Evolutionary conservation across 2,797 vertebrate genomes (phyloP).

Genomic region (Falco cherrug): DNA sequence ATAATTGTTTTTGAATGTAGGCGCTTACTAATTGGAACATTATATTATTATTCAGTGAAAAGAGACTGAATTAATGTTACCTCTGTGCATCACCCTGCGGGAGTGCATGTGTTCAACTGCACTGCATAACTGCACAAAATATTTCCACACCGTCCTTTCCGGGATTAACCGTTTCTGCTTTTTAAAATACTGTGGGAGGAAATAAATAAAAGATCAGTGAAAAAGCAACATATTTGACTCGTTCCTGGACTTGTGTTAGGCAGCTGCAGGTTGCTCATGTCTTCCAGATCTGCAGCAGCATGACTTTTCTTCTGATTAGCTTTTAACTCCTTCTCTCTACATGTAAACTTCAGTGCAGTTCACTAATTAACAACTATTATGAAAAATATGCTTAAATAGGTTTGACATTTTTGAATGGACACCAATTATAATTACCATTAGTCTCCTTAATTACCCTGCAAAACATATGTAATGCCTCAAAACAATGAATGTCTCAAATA

Average conservation of each 20-base stretch:
- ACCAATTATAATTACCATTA: slow-evolving; percentile 80
- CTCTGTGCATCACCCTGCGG: slow-evolving; percentile 88
- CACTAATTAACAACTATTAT: slow-evolving; percentile 74
- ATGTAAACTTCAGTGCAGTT: slow-evolving; percentile 45
- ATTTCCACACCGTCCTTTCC: slow-evolving; percentile 88
- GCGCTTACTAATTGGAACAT: slow-evolving; percentile 76
- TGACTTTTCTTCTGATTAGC: slow-evolving; percentile 69
- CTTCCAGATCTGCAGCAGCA: slow-evolving; percentile 70
- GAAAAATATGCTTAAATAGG: slow-evolving; percentile 77
- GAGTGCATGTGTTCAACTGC: slow-evolving; percentile 91
- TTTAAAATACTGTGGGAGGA: slow-evolving; percentile 83
- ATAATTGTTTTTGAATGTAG: slow-evolving; percentile 75
- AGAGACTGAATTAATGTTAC: slow-evolving; percentile 78
- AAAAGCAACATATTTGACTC: not conserved
- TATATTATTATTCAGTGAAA: slow-evolving; percentile 76
- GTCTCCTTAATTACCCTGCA: slow-evolving; percentile 76
- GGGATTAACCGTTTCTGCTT: slow-evolving; percentile 89
- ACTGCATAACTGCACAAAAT: slow-evolving; percentile 88
- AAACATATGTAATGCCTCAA: slow-evolving; percentile 73
- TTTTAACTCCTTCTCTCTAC: slow-evolving; percentile 72
- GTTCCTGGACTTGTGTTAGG: not conserved
- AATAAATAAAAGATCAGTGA: slow-evolving; percentile 56
- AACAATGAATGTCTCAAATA: slow-evolving; percentile 72
- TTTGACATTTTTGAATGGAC: slow-evolving; percentile 76
- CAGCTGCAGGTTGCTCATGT: slow-evolving; percentile 33